Evolutionary conservation across 2,797 vertebrate species (phyloP), one percentile per base, ranked within the genome.

Genomic region (Macropus fuliginosus): DNA sequence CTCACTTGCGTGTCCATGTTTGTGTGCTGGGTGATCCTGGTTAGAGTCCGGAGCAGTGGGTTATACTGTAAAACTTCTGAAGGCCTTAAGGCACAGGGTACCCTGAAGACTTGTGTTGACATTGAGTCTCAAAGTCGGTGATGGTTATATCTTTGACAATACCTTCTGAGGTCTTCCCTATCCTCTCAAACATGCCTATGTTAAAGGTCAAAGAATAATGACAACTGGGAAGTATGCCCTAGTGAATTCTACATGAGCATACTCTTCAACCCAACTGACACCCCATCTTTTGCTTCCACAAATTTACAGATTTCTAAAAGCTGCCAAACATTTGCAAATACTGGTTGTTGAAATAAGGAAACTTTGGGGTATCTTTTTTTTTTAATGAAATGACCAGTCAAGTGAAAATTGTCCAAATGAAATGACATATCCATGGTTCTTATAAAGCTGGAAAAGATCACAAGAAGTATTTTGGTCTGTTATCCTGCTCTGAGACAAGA

Each of bases 181-280:
- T 27, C 27, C 27, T 87, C 74, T 87, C 50, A 24, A 87, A 87
- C 0, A 12, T 12, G 3, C 40, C 21, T 50, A 50, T 87, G 40
- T 87, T 87, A 87, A 87, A 87, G n/a, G 40, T 50, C 21, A 87
- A 87, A 50, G 10, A 87, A 50, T 87, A 87, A 46, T 46, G 21
- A 87, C 24, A 50, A 1, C 40, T 50, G 21, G 8, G 4, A 87
- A 27, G 74, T 27, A 50, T 50, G 74, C 3, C 52, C 91, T 89
- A 4, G 55, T 92, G 93, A 90, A 14, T 57, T 95, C 34, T 40
- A 93, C 92, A 90, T 66, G 59, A 93, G 91, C 92, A 54, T 90
- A 54, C 87, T 29, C 31, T 94, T 94, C 21, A 55, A 14, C 5
- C 18, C 24, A 3, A n/a, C 21, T 29, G 31, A 13, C 54, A 81